phyloP scores from a whole-genome alignment of 2,888 invertebrate genomes.

The Crocallis elinguaria region DNA sequence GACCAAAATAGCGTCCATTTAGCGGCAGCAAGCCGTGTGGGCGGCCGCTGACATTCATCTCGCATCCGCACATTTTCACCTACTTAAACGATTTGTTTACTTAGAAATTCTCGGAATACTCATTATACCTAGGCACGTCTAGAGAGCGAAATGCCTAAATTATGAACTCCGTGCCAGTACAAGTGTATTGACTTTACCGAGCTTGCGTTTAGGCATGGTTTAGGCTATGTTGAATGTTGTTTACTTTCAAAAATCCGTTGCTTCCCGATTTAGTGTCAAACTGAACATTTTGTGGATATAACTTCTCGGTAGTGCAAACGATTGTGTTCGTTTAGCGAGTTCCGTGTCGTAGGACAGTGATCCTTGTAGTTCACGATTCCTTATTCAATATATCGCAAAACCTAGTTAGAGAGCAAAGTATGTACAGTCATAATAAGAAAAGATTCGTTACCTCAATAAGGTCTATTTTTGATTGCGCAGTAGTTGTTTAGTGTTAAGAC shows the following conservation, averaged over 20 bases:
- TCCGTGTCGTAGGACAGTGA: no score
- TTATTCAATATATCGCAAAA: no score
- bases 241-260: slow-evolving; percentile 15
- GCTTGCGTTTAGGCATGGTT: not conserved
- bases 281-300: not conserved
- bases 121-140: slow-evolving; percentile 33
- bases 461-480: no score
- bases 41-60: slow-evolving; percentile 46
- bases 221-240: not conserved
- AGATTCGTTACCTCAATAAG: no score
- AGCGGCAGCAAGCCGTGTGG: slow-evolving; percentile 42
- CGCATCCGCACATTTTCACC: slow-evolving; percentile 46
- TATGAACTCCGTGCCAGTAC: slow-evolving; percentile 20
- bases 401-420: no score
- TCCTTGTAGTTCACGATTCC: no score
- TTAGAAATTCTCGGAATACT: slow-evolving; percentile 39
- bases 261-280: slow-evolving; percentile 8
- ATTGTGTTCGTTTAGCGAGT: no score
- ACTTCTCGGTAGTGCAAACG: no score
- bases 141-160: slow-evolving; percentile 20
- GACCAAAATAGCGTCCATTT: slow-evolving; percentile 60
- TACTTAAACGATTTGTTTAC: slow-evolving; percentile 46
- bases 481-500: no score
- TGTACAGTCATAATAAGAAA: no score
- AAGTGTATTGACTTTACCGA: slow-evolving; percentile 9